Evolutionary conservation across 2,113 vertebrate genomes (phyloP).

Genomic region (Elachura formosa): DNA sequence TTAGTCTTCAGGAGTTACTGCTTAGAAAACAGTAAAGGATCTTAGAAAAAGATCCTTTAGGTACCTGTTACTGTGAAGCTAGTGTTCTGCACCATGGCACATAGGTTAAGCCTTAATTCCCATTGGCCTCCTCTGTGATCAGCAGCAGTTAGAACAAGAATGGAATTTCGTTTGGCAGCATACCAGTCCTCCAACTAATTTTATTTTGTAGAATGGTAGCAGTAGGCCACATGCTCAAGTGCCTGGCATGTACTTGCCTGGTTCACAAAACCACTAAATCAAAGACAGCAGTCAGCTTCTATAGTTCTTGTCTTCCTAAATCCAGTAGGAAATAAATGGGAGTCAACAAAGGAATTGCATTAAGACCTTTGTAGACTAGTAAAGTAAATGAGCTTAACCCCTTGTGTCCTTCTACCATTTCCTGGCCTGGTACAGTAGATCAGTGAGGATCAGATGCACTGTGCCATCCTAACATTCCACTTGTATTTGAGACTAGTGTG

Average conservation of each 20-base stretch:
- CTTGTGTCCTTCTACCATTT: neutral
- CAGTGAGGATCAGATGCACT: neutral
- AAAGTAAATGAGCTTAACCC: neutral
- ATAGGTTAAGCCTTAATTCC: neutral
- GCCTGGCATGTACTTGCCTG: neutral
- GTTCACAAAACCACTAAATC: neutral
- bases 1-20: neutral
- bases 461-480: neutral
- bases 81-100: neutral
- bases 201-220: neutral
- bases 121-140: neutral
- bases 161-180: neutral
- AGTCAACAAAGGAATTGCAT: neutral
- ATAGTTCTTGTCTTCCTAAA: neutral
- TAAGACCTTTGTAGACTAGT: neutral
- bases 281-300: neutral
- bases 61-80: neutral
- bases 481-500: accelerated
- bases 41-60: neutral
- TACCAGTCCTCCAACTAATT: neutral
- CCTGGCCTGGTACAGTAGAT: neutral
- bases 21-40: no score
- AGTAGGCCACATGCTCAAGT: neutral
- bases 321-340: neutral
- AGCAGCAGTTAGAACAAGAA: neutral